Evolutionary conservation across 2,888 invertebrate species (phyloP), one percentile per base, ranked within the genome.

Genomic region (Epistrophe grossulariae): DNA sequence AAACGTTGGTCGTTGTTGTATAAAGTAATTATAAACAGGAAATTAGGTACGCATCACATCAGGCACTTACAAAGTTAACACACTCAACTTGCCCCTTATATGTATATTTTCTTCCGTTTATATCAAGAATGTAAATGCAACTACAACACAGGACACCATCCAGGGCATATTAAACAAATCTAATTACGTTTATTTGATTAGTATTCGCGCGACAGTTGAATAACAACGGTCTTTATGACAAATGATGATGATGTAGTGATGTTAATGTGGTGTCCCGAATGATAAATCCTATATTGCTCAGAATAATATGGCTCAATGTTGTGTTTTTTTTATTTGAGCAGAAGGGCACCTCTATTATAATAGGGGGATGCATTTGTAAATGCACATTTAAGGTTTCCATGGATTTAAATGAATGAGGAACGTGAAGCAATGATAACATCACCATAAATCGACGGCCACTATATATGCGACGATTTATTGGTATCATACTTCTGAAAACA

Each of bases 171-270:
- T 45, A 43, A 17, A 28, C 64, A 79, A 79, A 87, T 76, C 82
- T 74, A 82, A 82, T 82, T 87, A 82, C 48, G 71, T 35, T 87
- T 82, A 87, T 87, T 87, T 87, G 82, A 87, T 87, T 87, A 82
- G 74, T 64, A 60, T 79, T 57, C 40, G 11, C 55, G 11, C 40
- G 70, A 55, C 71, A 66, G 38, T 17, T 80, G 48, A 77, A 59
- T 57, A 24, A 24, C 24, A 59, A 43, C 40, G 55, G 76, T 72
- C 77, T 55, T 72, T 80, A 73, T 81, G 78, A 74, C 78, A 85
- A 78, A 79, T 68, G 52, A 52, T 80, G 77, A 60, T 72, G 72
- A 70, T 71, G 43, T 62, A 43, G 55, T 55, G 62, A 62, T 45
- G 43, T 19, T 59, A 64, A 64, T 73, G 35, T 31, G 15, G 52